Percentiles rank a stretch among this genome's conserved stretches.
Evolutionary conservation across 2,888 invertebrate species (phyloP).

Genomic region (Rhodophaea formosa): DNA sequence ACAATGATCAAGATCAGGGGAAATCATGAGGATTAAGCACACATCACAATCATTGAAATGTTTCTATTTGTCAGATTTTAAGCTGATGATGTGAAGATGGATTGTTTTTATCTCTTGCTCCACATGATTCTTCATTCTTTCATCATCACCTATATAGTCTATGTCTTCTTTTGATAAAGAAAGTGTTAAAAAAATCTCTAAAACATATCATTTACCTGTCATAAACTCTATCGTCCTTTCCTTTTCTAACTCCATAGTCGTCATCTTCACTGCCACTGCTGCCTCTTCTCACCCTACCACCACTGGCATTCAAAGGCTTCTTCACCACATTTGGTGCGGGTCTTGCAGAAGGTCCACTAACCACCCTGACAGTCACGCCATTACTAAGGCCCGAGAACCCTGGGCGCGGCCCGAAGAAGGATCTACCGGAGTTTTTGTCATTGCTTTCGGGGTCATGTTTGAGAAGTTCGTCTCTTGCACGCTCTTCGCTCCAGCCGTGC

Average conservation of each 20-base stretch:
- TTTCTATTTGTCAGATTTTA: too few relatives aligned
- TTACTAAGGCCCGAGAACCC: constrained; percentile 50
- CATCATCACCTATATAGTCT: too few relatives aligned
- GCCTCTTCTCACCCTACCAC: constrained; percentile 71
- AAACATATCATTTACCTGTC: constrained; percentile 83
- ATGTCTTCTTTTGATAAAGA: constrained; percentile 17
- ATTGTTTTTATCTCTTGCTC: too few relatives aligned
- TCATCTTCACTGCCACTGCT: constrained; percentile 82
- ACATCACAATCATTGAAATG: too few relatives aligned
- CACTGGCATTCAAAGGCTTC: constrained; percentile 48
- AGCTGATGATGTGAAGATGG: too few relatives aligned
- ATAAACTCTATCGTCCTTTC: constrained; percentile 83
- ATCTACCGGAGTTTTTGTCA: constrained; percentile 44
- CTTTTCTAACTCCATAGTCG: constrained; percentile 81
- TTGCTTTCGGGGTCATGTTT: constrained; percentile 72
- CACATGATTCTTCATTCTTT: too few relatives aligned
- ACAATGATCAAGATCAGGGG: too few relatives aligned
- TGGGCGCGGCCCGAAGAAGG: constrained; percentile 44
- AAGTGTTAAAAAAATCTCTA: neutral
- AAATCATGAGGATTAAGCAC: too few relatives aligned
- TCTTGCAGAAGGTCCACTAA: constrained; percentile 38
- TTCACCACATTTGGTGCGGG: constrained; percentile 34
- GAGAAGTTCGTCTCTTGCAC: constrained; percentile 76
- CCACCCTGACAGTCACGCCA: constrained; percentile 49
- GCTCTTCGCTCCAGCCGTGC: constrained; percentile 80